Percentiles rank a stretch among this genome's conserved stretches.
Evolutionary conservation across 2,113 vertebrate genomes (phyloP).

Genomic region (Cryptomyrus ogoouensis): DNA sequence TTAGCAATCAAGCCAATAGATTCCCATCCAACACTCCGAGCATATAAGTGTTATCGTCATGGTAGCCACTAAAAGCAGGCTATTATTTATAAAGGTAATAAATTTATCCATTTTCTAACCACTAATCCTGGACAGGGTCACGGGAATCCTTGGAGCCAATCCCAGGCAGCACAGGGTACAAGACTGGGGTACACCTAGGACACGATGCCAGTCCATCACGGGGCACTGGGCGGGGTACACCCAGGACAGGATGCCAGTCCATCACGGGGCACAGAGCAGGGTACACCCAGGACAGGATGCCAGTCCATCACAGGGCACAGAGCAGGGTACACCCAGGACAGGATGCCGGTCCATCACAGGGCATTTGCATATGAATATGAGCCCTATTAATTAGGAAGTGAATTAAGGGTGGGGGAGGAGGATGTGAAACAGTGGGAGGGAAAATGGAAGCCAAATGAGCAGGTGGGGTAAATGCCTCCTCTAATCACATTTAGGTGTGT

Average conservation of each 20-base stretch:
- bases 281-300: neutral
- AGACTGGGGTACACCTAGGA: neutral
- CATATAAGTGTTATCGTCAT: neutral
- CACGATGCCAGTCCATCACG: too few species aligned
- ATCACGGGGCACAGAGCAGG: neutral
- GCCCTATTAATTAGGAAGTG: neutral
- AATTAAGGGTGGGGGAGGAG: neutral
- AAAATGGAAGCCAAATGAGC: constrained; percentile 1
- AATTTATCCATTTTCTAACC: neutral
- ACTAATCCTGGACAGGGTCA: neutral
- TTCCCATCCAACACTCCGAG: neutral
- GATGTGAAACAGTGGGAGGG: neutral
- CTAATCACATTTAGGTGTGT: neutral
- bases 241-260: neutral
- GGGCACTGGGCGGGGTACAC: neutral
- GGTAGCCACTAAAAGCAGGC: neutral
- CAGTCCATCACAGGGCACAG: too few species aligned
- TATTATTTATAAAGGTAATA: neutral
- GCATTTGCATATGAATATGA: neutral
- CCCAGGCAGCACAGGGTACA: neutral
- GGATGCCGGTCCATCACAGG: neutral
- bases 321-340: neutral
- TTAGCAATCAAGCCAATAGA: neutral
- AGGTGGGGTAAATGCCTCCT: neutral
- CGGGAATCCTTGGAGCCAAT: neutral